Percentiles rank a stretch among this genome's conserved stretches.
Conservation (phyloP, 2,797 vertebrate species). For the Cynodonichthys magdalenae region DNA sequence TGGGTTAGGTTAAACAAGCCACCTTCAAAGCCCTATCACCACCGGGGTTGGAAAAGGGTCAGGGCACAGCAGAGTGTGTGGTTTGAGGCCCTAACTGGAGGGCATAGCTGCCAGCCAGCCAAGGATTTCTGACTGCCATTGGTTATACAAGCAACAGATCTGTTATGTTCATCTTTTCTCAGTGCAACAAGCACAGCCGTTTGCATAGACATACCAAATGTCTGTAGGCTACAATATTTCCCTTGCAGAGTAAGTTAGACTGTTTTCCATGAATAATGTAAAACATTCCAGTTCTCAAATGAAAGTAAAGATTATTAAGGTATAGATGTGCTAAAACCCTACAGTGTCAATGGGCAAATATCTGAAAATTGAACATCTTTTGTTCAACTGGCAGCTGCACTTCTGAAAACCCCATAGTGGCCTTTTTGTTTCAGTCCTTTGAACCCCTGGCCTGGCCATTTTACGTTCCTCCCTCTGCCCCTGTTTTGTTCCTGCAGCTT, state of each 20-base stretch:
- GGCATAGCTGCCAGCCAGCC: slow-evolving; percentile 71
- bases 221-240: slow-evolving; percentile 28
- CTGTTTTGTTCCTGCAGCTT: slow-evolving; percentile 64
- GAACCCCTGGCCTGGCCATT: slow-evolving; percentile 67
- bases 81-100: slow-evolving; percentile 73
- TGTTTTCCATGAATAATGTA: slow-evolving; percentile 44
- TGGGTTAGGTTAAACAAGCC: slow-evolving; percentile 82
- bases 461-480: slow-evolving; percentile 59
- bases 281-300: slow-evolving; percentile 27
- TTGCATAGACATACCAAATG: slow-evolving; percentile 53
- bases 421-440: slow-evolving; percentile 82
- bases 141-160: slow-evolving; percentile 69
- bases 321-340: slow-evolving; percentile 68
- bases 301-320: slow-evolving; percentile 70
- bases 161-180: slow-evolving; percentile 62
- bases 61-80: slow-evolving; percentile 75
- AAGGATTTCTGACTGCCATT: slow-evolving; percentile 53
- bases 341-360: slow-evolving; percentile 77
- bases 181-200: slow-evolving; percentile 67
- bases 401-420: slow-evolving; percentile 73
- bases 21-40: slow-evolving; percentile 79
- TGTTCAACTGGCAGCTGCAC: slow-evolving; percentile 77
- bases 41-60: slow-evolving; percentile 76
- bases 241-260: neutral
- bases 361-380: slow-evolving; percentile 83